Base-by-base conservation (phyloP, 2,113 vertebrate genomes). In the Tachycineta bicolor region DNA sequence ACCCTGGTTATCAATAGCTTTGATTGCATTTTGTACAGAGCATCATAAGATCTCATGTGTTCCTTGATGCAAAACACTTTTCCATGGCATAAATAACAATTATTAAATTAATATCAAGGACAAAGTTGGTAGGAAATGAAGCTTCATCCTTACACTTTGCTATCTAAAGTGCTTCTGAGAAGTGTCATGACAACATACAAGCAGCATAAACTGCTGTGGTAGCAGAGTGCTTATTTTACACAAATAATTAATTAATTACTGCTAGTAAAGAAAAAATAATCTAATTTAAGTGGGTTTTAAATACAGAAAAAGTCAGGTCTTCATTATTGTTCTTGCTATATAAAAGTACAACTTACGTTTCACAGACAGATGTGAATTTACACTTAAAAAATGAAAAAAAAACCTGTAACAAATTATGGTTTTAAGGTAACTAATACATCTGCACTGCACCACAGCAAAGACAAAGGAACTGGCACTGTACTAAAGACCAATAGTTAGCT, bases 31-130 rank as follows among this genome's bases (percentile, higher is more conserved):
- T 95, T 81, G 9, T n/a, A 63, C 6, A 20, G 28, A 89, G 19
- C 15, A 18, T 50, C 12, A 4, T 6, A 76, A 73, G n/a, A 58
- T 53, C 6, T 39, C 50, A 65, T 0, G 0, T 47, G 18, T 22
- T 80, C 13, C 28, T 90, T 74, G 16, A 9, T 77, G 60, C 6
- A 78, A 63, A 90, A 70, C 39, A 64, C 3, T 41, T 83, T 44
- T 76, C 65, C 20, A 37, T 41, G 22, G 15, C 14, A 75, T 41
- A 56, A 75, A 60, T 39, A 11, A 16, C 14, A 89, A 64, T 34
- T 81, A 65, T 4, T 81, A n/a, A 79, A 68, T 33, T 63, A 58
- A 25, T 26, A 60, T 52, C 12, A 58, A 67, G 19, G 69, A n/a
- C 6, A 70, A 64, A 56, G 3, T 11, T 44, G 16, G 10, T 46